Conservation (phyloP, 2,888 invertebrate genomes). For the Empis livida region DNA sequence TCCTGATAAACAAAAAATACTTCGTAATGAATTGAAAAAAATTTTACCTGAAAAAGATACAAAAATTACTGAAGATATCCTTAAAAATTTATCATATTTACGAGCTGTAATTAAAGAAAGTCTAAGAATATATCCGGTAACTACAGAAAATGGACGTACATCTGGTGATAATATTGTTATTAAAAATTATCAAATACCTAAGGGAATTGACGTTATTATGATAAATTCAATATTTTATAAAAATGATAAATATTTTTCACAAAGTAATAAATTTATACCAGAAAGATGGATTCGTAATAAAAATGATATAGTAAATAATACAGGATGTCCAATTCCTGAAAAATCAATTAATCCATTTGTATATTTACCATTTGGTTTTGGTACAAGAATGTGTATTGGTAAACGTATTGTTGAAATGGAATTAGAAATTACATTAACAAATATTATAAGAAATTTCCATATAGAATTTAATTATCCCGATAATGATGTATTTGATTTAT, state of each 20-base stretch:
- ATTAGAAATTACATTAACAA: slow-evolving; percentile 42
- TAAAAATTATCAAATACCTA: slow-evolving; percentile 48
- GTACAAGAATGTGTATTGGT: slow-evolving; percentile 49
- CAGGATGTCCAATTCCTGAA: slow-evolving; percentile 14
- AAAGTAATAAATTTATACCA: slow-evolving; percentile 50
- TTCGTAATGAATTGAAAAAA: slow-evolving; percentile 41
- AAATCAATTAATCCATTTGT: slow-evolving; percentile 20
- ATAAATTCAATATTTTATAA: slow-evolving; percentile 53
- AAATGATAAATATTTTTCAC: slow-evolving; percentile 48
- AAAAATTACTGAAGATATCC: slow-evolving; percentile 32
- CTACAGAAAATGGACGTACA: slow-evolving; percentile 42
- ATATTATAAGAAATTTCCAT: slow-evolving; percentile 32
- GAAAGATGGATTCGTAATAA: slow-evolving; percentile 51
- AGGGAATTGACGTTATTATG: slow-evolving; percentile 55
- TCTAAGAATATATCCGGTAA: slow-evolving; percentile 48
- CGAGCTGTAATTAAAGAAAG: slow-evolving; percentile 64
- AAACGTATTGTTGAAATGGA: slow-evolving; percentile 61
- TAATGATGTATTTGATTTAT: slow-evolving; percentile 17
- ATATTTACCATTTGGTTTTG: slow-evolving; percentile 26
- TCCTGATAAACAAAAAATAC: slow-evolving; percentile 44
- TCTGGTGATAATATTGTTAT: slow-evolving; percentile 45
- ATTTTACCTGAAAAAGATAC: slow-evolving; percentile 33
- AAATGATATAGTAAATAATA: not conserved
- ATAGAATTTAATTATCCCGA: slow-evolving; percentile 31
- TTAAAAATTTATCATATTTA: slow-evolving; percentile 45